Evolutionary conservation across 2,113 vertebrate species (phyloP).

Genomic region (Peucedramus taeniatus): DNA sequence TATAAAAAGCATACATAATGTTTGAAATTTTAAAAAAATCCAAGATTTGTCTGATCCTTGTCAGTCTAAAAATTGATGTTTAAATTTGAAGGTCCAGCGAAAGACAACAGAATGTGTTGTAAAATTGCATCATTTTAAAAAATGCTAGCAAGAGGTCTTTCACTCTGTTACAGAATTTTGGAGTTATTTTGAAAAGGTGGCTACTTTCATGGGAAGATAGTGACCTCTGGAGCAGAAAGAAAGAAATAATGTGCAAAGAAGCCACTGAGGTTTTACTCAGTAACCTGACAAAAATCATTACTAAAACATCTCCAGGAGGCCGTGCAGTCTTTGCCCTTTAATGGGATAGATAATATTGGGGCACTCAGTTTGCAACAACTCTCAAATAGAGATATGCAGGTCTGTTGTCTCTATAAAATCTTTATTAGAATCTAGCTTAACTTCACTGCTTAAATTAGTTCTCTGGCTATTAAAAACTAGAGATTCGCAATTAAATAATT

Average conservation of each 20-base stretch:
- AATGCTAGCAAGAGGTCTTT: background rate
- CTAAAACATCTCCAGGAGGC: background rate
- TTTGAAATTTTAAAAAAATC: background rate
- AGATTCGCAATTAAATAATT: background rate
- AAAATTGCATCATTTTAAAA: background rate
- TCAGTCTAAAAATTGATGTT: background rate
- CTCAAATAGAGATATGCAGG: background rate
- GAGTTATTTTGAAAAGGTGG: background rate
- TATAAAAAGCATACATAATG: background rate
- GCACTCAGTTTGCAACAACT: background rate
- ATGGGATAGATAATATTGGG: background rate
- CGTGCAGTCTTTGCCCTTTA: background rate
- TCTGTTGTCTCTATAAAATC: background rate
- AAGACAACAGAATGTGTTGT: background rate
- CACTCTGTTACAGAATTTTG: background rate
- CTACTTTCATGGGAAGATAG: conserved; percentile 50
- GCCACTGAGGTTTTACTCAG: background rate
- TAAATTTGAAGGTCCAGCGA: background rate
- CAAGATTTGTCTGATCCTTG: background rate
- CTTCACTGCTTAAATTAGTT: background rate
- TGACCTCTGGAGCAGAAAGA: conserved; percentile 65
- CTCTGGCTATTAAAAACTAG: background rate
- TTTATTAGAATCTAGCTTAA: background rate
- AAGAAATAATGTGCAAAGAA: conserved; percentile 32
- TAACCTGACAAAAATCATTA: background rate